These are phyloP conservation scores for Drosophila rellima DNA, from an alignment of 2,888 invertebrate species.

Conservation along the genomic window DNA sequence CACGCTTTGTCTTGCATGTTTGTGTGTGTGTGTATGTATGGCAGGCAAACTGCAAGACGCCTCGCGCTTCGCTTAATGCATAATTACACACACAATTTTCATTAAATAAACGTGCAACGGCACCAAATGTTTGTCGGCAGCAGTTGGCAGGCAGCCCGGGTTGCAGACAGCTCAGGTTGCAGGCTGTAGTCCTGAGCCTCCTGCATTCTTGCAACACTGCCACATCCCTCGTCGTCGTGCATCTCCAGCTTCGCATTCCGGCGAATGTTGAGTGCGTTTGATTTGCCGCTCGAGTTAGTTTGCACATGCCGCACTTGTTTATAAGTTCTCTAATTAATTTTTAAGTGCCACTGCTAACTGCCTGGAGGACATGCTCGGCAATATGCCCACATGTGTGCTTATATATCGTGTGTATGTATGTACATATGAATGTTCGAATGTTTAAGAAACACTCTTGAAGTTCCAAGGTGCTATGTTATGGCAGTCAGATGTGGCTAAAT, in stretches of 20 bases:
- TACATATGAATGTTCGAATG: conserved; percentile 12
- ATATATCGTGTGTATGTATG: not conserved
- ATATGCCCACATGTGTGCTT: conserved; percentile 2
- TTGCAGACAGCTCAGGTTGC: conserved; percentile 32
- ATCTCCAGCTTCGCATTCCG: conserved; percentile 31
- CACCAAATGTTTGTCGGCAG: conserved; percentile 72
- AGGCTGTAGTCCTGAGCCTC: conserved; percentile 17
- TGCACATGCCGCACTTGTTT: conserved; percentile 80
- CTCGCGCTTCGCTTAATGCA: conserved; percentile 69
- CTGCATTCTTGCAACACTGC: conserved; percentile 44
- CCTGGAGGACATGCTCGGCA: conserved; percentile 65
- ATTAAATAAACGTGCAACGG: conserved; percentile 75
- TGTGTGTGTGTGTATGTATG: conserved; percentile 23
- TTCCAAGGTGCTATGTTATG: conserved; percentile 58
- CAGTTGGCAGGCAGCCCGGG: conserved; percentile 35
- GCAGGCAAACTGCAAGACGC: conserved; percentile 47
- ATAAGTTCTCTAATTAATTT: conserved; percentile 81
- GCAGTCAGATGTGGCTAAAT: conserved; percentile 72
- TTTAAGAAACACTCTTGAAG: conserved; percentile 54
- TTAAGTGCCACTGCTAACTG: conserved; percentile 78
- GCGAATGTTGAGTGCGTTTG: conserved; percentile 71
- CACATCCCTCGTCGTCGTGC: not conserved
- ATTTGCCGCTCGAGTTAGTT: conserved; percentile 81
- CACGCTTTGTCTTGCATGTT: conserved; percentile 26
- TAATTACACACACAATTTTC: conserved; percentile 82